phyloP scores from a whole-genome alignment of 2,113 vertebrate genomes.

The Plecturocebus donacophilus region DNA sequence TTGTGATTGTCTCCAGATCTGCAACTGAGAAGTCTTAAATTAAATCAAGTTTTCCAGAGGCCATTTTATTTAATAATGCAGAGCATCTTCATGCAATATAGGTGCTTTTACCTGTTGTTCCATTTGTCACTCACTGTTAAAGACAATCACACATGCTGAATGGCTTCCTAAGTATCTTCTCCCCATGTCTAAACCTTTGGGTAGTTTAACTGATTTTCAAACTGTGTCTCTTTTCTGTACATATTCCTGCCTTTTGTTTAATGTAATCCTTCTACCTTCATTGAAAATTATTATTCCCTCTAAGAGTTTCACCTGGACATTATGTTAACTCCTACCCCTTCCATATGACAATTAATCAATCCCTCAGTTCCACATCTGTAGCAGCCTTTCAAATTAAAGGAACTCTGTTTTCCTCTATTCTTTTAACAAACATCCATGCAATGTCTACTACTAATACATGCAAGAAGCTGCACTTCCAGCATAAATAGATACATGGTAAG shows the following conservation, averaged over 20 bases:
- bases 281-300: not conserved
- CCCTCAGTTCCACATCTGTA: slow-evolving; percentile 21
- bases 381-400: slow-evolving; percentile 12
- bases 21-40: slow-evolving; percentile 45
- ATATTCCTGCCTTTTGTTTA: not conserved
- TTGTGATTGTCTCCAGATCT: slow-evolving; percentile 67
- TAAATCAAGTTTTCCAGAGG: slow-evolving; percentile 55
- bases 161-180: not conserved
- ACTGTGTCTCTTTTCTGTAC: not conserved
- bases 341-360: slow-evolving; percentile 51
- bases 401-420: not conserved
- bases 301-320: slow-evolving; percentile 17
- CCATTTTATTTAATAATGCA: slow-evolving; percentile 56
- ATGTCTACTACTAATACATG: not conserved
- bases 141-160: not conserved
- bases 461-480: not conserved
- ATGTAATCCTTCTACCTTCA: not conserved
- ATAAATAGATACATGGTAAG: not conserved
- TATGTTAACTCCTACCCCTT: not conserved
- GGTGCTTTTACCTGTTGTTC: slow-evolving; percentile 35
- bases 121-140: slow-evolving; percentile 58
- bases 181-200: not conserved
- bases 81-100: slow-evolving; percentile 46
- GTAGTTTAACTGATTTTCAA: not conserved
- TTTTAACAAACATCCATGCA: not conserved